Evolutionary conservation across 2,113 vertebrate genomes (phyloP).

Genomic region (Isichthys henryi): DNA sequence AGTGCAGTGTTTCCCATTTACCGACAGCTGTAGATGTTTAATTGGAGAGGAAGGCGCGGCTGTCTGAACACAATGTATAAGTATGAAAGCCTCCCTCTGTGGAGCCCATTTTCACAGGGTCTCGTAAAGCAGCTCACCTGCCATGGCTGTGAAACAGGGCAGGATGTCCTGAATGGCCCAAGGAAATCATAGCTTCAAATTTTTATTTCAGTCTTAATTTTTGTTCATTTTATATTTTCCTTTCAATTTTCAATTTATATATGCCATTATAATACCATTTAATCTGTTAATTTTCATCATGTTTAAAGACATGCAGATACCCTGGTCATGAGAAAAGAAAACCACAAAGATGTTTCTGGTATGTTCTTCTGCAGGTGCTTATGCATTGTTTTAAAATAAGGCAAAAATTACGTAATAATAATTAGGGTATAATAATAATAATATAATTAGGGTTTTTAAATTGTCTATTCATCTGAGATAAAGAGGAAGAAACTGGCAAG

Average conservation of each 20-base stretch:
- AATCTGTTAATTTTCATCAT: not conserved
- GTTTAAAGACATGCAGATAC: not conserved
- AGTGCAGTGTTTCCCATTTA: not conserved
- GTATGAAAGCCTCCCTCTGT: not conserved
- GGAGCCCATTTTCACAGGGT: not conserved
- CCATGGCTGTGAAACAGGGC: not conserved
- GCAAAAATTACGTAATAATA: not conserved
- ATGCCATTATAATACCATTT: not conserved
- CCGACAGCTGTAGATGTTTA: not conserved
- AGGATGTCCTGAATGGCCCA: not conserved
- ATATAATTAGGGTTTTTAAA: not conserved
- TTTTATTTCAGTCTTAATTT: not conserved
- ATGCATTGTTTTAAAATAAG: not conserved
- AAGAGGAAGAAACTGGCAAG: not conserved
- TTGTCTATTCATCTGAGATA: not conserved
- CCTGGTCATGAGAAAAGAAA: not conserved
- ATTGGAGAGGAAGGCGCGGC: not conserved
- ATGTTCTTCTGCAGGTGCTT: not conserved
- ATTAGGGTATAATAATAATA: not conserved
- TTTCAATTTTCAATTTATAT: not conserved
- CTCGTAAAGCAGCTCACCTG: not conserved
- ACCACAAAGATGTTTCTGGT: not conserved
- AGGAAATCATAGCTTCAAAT: not conserved
- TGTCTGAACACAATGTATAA: not conserved
- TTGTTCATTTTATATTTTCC: not conserved